Evolutionary conservation across 2,113 vertebrate species (phyloP), one percentile per base, ranked within the genome.

Genomic region (Anolis carolinensis): DNA sequence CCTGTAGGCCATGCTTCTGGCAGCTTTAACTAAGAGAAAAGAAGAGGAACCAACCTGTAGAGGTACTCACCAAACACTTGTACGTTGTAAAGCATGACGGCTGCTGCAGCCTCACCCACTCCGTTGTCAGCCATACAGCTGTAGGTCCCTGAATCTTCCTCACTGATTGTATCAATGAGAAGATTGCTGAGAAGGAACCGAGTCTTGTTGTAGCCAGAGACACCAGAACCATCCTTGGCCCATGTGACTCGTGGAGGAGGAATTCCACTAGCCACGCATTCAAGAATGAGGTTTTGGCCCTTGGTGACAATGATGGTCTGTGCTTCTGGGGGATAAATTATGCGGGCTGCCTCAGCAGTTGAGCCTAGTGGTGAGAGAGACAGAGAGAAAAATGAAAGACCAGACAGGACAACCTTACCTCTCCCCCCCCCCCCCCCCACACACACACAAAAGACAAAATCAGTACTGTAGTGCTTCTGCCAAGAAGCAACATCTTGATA

Each of bases 251-350:
- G 97, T 0, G 98, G 98, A 0, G 98, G 97, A 1, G 98, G 98
- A 91, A 98, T 98, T 77, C 98, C 98, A 0, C 98, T 98, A 90
- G 98, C 98, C 91, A 99, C 98, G 0, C 98, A 99, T 96, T 99
- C 98, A 86, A 99, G 92, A 32, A 99, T 98, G 90, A 99, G 96
- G 83, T 97, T 98, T 93, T 99, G 98, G 75, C 98, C 98, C 93
- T 98, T 98, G 84, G 97, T 99, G 90, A 99, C 98, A 44, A 98
- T 98, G 95, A 99, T 99, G 90, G 97, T 97, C 81, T 98, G 98
- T 30, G 98, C 95, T n/a, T 97, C 97, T 0, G 97, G 97, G 0
- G 98, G 98, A 92, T 99, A 99, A 90, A 98, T 97, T 92, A 99
- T 99, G 27, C 98, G 97, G 9, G 98, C 98, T 1, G 98, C 98